A percentile compares a stretch with the other conserved stretches of the same genome.
Conservation (phyloP, 2,888 invertebrate genomes). For the Clepsis dumicolana region DNA sequence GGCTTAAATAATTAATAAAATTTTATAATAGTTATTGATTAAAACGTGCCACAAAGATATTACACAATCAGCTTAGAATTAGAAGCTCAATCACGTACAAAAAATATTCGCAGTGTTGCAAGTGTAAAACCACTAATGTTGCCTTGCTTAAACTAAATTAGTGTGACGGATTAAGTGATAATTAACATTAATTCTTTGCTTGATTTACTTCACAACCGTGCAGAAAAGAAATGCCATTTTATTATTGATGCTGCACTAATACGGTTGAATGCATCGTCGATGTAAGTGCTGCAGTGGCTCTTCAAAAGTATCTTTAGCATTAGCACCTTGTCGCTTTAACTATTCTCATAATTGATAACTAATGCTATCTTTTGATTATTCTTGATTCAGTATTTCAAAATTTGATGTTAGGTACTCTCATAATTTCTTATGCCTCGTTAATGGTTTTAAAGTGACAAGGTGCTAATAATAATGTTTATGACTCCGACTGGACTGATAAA, state of each 20-base stretch:
- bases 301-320: too few species aligned
- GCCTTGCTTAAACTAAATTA: conserved; percentile 51
- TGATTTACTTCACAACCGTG: conserved; percentile 42
- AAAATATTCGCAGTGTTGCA: conserved; percentile 60
- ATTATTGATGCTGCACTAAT: not conserved
- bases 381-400: too few species aligned
- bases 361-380: too few species aligned
- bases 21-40: conserved; percentile 46
- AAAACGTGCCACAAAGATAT: conserved; percentile 61
- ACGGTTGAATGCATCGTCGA: too few species aligned
- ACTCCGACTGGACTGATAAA: too few species aligned
- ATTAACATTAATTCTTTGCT: conserved; percentile 25
- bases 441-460: too few species aligned
- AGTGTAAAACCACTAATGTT: conserved; percentile 60
- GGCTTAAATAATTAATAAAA: conserved; percentile 56
- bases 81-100: conserved; percentile 66
- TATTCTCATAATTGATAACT: too few species aligned
- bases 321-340: too few species aligned
- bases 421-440: too few species aligned
- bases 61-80: conserved; percentile 57
- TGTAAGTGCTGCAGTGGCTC: too few species aligned
- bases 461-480: too few species aligned
- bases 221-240: conserved; percentile 18
- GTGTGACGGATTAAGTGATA: conserved; percentile 55
- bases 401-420: too few species aligned